Conservation (phyloP, 2,113 vertebrate species). For the Aegithalos caudatus region DNA sequence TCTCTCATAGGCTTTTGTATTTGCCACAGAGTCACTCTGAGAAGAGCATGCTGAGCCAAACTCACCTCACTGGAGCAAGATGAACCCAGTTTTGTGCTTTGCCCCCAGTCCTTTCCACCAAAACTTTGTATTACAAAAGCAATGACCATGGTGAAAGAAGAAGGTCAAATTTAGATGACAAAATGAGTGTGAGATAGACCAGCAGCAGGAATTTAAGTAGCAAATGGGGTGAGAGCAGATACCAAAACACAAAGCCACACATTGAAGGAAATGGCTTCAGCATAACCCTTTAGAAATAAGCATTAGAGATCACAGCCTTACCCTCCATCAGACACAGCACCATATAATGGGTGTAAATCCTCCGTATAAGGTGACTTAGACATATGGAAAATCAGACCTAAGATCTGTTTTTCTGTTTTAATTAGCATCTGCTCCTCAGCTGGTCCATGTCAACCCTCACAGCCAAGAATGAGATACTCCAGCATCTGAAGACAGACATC, state of each 20-base stretch:
- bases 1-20: neutral
- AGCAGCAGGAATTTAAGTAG: neutral
- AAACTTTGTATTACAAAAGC: neutral
- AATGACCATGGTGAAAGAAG: rapidly evolving
- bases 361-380: neutral
- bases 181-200: neutral
- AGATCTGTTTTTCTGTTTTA: neutral
- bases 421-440: neutral
- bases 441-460: neutral
- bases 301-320: neutral
- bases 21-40: neutral
- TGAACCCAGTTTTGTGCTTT: neutral
- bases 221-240: neutral
- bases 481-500: neutral
- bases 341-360: neutral
- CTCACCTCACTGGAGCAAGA: neutral
- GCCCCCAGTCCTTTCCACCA: neutral
- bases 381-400: neutral
- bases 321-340: neutral
- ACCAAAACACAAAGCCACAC: neutral
- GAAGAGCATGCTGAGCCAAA: neutral
- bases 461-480: neutral
- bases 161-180: neutral
- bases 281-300: neutral
- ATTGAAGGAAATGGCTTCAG: neutral